Base-by-base conservation (phyloP, 2,113 vertebrate genomes). In the Ranitomeya imitator region DNA sequence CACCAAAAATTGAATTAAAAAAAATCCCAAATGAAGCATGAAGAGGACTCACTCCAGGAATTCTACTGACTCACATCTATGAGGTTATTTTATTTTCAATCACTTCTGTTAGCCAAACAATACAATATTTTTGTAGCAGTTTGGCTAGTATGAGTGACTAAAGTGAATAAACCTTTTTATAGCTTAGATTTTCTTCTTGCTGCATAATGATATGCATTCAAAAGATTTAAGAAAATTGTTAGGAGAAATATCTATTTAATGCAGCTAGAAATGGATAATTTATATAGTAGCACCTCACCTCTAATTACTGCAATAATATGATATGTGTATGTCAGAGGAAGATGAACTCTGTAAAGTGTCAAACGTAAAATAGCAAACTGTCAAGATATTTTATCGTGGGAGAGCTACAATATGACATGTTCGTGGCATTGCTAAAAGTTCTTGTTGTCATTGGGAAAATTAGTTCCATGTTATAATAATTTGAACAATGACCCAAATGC, bases 391-490 rank as follows among this genome's bases (percentile, higher is more conserved):
- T 85, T 74, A 67, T 57, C 37, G 65, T 31, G 54, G 67, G 67
- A 55, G 67, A 37, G 83, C 67, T 19, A n/a, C 74, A 73, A 57
- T 55, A 59, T 73, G 83, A 57, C 83, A 73, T 19, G 6, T 45
- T 73, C 74, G 67, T 85, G 83, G 59, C 83, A 85, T 74, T 73
- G 83, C 51, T 85, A 85, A 85, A 73, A 85, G 67, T 57, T 71
- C 71, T 85, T 69, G 67, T 37, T 57, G 6, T 6, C 11, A 54
- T n/a, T 73, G 65, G 83, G 67, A 85, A 74, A 73, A 57, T 85
- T 15, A 74, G 51, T 9, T 74, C 15, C 21, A 5, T 73, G 52
- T 23, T 73, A 59, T 65, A 54, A 85, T 73, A 54, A n/a, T 85
- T 23, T 83, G 60, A 83, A 37, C 80, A 80, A 60, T 19, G 57